phyloP scores from a whole-genome alignment of 2,797 vertebrate species.

The Channallabes apus region DNA sequence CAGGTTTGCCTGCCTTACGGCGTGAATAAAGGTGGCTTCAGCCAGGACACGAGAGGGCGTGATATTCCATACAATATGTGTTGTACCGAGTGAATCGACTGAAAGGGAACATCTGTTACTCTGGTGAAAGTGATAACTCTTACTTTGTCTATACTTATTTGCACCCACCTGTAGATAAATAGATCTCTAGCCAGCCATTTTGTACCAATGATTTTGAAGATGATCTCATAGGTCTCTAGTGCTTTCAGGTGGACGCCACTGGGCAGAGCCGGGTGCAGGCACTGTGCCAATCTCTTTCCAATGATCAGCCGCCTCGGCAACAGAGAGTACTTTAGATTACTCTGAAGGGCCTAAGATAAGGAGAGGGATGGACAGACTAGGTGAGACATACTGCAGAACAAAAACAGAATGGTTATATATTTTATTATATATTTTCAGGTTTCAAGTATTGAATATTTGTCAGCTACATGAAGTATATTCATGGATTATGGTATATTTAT shows the following conservation, averaged over 20 bases:
- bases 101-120: neutral
- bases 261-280: conserved; percentile 93
- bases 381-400: neutral
- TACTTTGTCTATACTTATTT: neutral
- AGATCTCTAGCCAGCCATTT: conserved; percentile 97
- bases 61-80: too few species aligned
- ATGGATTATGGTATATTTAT: too few species aligned
- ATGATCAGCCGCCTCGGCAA: conserved; percentile 89
- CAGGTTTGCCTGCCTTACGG: too few species aligned
- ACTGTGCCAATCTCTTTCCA: conserved; percentile 93
- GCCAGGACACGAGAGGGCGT: too few species aligned
- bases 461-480: neutral
- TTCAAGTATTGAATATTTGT: neutral
- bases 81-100: too few species aligned
- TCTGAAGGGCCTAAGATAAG: conserved; percentile 89
- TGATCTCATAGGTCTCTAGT: conserved; percentile 96
- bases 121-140: too few species aligned
- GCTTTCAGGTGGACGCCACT: conserved; percentile 97
- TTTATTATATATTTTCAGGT: neutral
- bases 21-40: too few species aligned
- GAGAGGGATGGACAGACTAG: neutral
- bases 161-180: conserved; percentile 91
- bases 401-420: neutral
- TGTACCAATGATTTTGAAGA: conserved; percentile 97
- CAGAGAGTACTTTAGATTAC: conserved; percentile 92